Evolutionary conservation across 2,797 vertebrate genomes (phyloP).

Genomic region (Enteromius paludinosus): DNA sequence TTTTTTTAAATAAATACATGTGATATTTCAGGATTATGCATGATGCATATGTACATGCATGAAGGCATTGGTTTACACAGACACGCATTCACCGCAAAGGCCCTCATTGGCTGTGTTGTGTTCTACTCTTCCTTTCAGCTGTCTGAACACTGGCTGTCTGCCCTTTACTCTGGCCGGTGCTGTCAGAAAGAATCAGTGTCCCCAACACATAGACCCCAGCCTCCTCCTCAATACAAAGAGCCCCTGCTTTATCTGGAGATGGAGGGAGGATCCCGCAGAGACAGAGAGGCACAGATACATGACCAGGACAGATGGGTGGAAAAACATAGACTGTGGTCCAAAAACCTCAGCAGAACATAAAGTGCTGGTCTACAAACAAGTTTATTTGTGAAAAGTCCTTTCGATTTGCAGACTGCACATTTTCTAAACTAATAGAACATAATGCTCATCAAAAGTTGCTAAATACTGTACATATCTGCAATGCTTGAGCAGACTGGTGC

Average conservation of each 20-base stretch:
- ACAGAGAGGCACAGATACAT: conserved; percentile 49
- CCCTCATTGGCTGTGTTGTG: conserved; percentile 36
- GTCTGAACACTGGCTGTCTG: conserved; percentile 61
- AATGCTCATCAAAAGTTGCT: not conserved
- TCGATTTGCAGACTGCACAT: not conserved
- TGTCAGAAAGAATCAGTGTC: conserved; percentile 66
- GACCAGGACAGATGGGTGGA: conserved; percentile 57
- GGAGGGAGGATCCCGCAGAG: conserved; percentile 44
- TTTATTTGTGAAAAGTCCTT: not conserved
- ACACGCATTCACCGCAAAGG: conserved; percentile 15
- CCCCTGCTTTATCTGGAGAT: conserved; percentile 51
- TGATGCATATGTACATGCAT: conserved; percentile 8
- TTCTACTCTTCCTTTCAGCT: conserved; percentile 58
- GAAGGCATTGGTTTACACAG: conserved; percentile 9
- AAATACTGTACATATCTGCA: not conserved
- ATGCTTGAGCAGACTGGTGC: not conserved
- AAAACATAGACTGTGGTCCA: conserved; percentile 36
- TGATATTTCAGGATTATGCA: not conserved
- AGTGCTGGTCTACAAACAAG: not conserved
- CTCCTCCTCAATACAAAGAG: conserved; percentile 57
- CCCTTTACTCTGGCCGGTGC: conserved; percentile 60
- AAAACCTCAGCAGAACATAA: conserved; percentile 23
- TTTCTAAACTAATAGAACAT: not conserved
- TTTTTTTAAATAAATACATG: not conserved
- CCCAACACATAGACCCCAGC: conserved; percentile 48